phyloP scores from a whole-genome alignment of 2,888 invertebrate species.

The Diploptera punctata region DNA sequence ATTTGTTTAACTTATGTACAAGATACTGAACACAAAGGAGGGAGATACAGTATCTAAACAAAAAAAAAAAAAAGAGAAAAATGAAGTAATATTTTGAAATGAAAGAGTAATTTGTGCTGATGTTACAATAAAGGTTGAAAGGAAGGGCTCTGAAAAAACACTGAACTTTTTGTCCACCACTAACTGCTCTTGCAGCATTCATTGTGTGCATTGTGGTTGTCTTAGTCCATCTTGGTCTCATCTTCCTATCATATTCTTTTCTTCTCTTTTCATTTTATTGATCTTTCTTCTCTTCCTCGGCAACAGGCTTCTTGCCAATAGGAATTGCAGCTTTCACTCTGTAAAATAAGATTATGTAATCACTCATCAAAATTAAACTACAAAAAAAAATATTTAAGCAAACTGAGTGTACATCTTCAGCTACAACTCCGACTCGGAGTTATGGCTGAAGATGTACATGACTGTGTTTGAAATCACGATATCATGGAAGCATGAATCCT shows the following conservation, averaged over 20 bases:
- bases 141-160: background rate
- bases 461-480: too few relatives aligned
- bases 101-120: background rate
- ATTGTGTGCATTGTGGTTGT: background rate
- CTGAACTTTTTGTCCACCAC: background rate
- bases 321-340: slow-evolving; percentile 90
- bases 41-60: slow-evolving; percentile 5
- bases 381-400: too few relatives aligned
- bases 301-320: slow-evolving; percentile 74
- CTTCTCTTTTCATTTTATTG: slow-evolving; percentile 63
- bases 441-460: too few relatives aligned
- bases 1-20: slow-evolving; percentile 12
- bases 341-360: slow-evolving; percentile 50
- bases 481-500: too few relatives aligned
- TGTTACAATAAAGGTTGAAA: slow-evolving; percentile 3
- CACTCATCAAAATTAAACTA: too few relatives aligned
- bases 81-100: background rate
- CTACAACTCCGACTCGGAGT: too few relatives aligned
- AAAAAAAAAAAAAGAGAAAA: too few relatives aligned
- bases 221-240: slow-evolving; percentile 25
- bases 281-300: slow-evolving; percentile 80
- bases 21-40: background rate
- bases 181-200: background rate
- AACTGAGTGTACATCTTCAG: too few relatives aligned
- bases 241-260: slow-evolving; percentile 7